Base-by-base conservation (phyloP, 2,797 vertebrate genomes). In the Pseudochaenichthys georgianus region DNA sequence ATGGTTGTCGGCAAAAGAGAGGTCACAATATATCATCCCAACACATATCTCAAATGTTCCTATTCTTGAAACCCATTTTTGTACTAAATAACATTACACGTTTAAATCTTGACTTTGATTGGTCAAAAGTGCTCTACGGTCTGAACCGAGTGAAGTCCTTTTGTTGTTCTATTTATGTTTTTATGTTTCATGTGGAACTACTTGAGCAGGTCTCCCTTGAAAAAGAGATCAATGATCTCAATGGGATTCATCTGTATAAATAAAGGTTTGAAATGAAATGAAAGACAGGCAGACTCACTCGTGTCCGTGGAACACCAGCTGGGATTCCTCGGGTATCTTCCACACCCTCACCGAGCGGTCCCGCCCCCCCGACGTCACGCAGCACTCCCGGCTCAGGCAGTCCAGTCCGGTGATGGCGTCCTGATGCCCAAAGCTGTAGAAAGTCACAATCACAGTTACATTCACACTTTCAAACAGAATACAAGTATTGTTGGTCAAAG, bases 311-410 rank as follows among this genome's bases (percentile, higher is more conserved):
- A 99, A 99, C 48, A 99, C 96, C 0, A 99, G 96, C 94, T 99
- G 98, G 0, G 98, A 96, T 75, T 99, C 98, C 88, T 99, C 98
- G 0, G 96, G 94, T 19, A 99, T 98, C 92, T 99, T 99, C 98
- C 98, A 99, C 81, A 99, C 96, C 3, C 98, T 91, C 70, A 99
- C 95, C 0, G 96, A 96, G 57, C 97, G 90, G 0, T 99, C 98
- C 1, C 98, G 93, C 10, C 98, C 98, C 0, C 98, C 98, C 0
- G 96, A 93, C 0, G 97, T 99, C 89, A 98, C 98, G 3, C 98
- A 99, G 81, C 97, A 89, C 77, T 99, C 97, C 9, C 97, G 94
- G 82, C 97, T 97, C 89, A 99, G 89, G 67, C 97, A 93, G 82
- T 99, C 98, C 90, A 99, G 85, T 0, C 96, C 98, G 0, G 95